A percentile compares a stretch with the other conserved stretches of the same genome.
Conservation (phyloP, 2,113 vertebrate species). For the Tursiops truncatus region DNA sequence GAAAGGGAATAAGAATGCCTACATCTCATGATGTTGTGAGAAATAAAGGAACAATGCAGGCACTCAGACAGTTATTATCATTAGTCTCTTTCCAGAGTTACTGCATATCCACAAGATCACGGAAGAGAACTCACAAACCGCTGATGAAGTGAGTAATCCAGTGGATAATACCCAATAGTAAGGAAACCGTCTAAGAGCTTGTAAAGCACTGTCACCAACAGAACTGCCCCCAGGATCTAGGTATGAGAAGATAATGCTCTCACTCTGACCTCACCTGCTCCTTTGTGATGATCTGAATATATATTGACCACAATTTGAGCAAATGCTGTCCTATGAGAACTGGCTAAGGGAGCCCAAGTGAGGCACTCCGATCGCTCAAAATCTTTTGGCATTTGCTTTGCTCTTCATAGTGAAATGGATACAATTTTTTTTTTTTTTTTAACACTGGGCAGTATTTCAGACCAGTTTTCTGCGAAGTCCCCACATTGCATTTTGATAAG, state of each 20-base stretch:
- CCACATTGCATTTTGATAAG: neutral
- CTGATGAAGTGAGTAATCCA: neutral
- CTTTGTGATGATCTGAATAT: neutral
- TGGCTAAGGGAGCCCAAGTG: neutral
- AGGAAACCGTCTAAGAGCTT: neutral
- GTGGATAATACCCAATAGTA: neutral
- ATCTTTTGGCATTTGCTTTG: neutral
- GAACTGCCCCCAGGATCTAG: neutral
- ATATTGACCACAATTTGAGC: neutral
- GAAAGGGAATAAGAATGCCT: neutral
- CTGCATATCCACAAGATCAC: neutral
- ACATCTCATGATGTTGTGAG: neutral
- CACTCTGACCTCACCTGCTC: neutral
- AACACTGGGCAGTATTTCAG: neutral
- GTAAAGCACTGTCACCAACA: neutral
- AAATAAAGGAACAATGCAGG: neutral
- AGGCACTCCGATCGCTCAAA: neutral
- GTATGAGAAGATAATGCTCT: neutral
- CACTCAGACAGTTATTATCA: neutral
- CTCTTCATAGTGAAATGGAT: neutral
- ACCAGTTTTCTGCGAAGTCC: neutral
- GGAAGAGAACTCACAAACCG: neutral
- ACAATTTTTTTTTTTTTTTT: neutral
- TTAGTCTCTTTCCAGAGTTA: neutral
- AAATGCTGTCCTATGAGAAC: neutral